Percentiles rank a stretch among this genome's conserved stretches.
These are phyloP conservation scores for Amazona vittata DNA, from an alignment of 2,113 vertebrate genomes.

Conservation along the genomic window DNA sequence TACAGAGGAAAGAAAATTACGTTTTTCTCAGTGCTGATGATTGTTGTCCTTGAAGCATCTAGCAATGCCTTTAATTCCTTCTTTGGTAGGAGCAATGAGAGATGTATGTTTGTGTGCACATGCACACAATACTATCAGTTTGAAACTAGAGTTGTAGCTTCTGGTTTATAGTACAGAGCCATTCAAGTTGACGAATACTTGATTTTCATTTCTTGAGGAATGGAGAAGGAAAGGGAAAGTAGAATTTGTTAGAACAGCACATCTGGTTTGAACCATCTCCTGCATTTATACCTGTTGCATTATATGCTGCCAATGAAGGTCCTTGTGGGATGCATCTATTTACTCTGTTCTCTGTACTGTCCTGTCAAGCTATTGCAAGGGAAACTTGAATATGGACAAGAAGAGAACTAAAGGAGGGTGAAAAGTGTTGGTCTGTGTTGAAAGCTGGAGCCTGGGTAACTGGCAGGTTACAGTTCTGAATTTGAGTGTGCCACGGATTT, in stretches of 20 bases:
- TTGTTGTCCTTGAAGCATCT: not conserved
- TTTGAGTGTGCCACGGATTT: not conserved
- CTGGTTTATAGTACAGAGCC: not conserved
- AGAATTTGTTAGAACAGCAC: not conserved
- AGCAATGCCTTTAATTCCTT: not conserved
- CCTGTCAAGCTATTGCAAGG: not conserved
- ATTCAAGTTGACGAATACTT: not conserved
- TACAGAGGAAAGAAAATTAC: not conserved
- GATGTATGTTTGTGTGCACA: fast-evolving
- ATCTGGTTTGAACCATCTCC: not conserved
- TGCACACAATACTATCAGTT: fast-evolving
- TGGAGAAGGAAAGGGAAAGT: not conserved
- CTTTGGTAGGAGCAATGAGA: not conserved
- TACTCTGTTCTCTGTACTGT: not conserved
- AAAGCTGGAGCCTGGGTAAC: not conserved
- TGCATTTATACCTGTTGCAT: not conserved
- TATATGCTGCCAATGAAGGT: not conserved
- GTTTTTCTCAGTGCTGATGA: not conserved
- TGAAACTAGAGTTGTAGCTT: not conserved
- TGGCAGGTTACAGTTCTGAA: not conserved
- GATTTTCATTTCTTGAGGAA: not conserved
- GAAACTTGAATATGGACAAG: not conserved
- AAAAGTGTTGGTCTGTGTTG: not conserved
- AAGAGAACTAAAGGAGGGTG: not conserved
- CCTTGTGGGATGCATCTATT: not conserved